Evolutionary conservation across 1,140 invertebrate genomes (phyloP).

Genomic region (Pseudomyrmex sp.): DNA sequence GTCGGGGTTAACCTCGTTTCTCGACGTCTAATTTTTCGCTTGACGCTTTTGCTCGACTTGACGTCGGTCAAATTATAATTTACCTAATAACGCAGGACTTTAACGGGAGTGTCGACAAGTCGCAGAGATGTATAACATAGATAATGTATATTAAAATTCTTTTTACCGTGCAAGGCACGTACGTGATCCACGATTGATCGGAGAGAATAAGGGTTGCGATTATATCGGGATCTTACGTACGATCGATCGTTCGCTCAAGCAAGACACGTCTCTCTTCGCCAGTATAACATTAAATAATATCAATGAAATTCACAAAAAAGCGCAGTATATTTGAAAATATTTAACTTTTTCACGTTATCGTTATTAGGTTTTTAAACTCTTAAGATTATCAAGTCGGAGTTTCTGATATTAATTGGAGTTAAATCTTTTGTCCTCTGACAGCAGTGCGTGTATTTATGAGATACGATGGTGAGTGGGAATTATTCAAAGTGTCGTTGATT

Average conservation of each 20-base stretch:
- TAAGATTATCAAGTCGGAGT: background rate
- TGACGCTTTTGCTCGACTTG: conserved; percentile 32
- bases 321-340: background rate
- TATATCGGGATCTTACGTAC: background rate
- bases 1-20: conserved; percentile 75
- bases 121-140: background rate
- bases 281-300: background rate
- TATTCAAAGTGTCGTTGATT: background rate
- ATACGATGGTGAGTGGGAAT: background rate
- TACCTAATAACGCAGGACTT: conserved; percentile 4
- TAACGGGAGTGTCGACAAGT: background rate
- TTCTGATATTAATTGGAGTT: background rate
- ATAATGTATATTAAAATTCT: background rate
- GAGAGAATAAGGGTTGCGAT: background rate
- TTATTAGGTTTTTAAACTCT: background rate
- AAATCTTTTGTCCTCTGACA: background rate
- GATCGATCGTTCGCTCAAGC: conserved; percentile 3
- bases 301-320: background rate
- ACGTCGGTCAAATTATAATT: conserved; percentile 36
- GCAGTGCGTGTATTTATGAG: background rate
- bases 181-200: conserved; percentile 3
- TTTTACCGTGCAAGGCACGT: background rate
- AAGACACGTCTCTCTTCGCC: background rate
- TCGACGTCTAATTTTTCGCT: conserved; percentile 59
- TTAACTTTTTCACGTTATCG: too few relatives aligned